Evolutionary conservation across 2,888 invertebrate genomes (phyloP), one percentile per base, ranked within the genome.

Genomic region (Meta bourneti): DNA sequence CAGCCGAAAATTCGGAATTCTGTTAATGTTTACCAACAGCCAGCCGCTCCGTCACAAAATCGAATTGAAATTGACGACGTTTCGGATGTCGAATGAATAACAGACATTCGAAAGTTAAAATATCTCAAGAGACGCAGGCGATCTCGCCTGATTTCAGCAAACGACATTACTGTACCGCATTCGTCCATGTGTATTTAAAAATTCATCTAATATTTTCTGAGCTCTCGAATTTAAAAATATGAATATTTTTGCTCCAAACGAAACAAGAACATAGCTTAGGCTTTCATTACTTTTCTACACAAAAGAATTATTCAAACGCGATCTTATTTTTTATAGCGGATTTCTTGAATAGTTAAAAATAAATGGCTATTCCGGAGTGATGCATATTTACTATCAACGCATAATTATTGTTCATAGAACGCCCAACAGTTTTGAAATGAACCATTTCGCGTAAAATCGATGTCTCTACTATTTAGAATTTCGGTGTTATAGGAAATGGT

Each of bases 1-100:
- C 83, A 49, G 70, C 78, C n/a, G 72, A 84, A 84, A 84, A 90
- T 84, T 84, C 79, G 61, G 20, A 90, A 90, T 80, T 90, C 90
- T 84, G 72, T 84, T 84, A 90, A 90, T 90, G 90, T 90, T 90
- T 84, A 90, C 90, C 90, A 83, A 89, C 89, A 77, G 61, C 61
- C 61, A 61, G 89, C 34, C 87, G 72, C 72, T 87, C 87, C n/a
- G 52, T 54, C 71, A 34, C 87, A 70, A 86, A 87, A 87, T 87
- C 87, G 79, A 87, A 87, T 87, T 87, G 87, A 80, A 87, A 87
- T 87, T 70, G 87, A 80, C 87, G 87, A 80, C 69, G 69, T 78
- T 78, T 86, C 86, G 78, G 11, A 79, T 54, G 79, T 79, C 72
- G 79, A 86, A 84, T 84, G 78, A 85, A 86, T 86, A 78, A 80